A percentile compares a stretch with the other conserved stretches of the same genome.
Evolutionary conservation across 2,888 invertebrate species (phyloP).

Genomic region (Dexiosoma caninum): DNA sequence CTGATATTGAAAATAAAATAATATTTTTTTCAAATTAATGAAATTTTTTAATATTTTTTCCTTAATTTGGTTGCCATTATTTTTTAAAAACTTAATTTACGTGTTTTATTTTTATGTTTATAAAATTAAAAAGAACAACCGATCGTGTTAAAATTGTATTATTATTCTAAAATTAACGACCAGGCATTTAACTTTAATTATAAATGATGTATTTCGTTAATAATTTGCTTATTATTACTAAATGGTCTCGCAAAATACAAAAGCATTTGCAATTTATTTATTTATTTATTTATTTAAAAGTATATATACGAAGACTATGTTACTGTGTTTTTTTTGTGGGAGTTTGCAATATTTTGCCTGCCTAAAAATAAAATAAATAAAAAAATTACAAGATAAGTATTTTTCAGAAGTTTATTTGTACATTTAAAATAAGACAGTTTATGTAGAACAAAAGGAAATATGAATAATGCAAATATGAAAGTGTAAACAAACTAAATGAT

Average conservation of each 20-base stretch:
- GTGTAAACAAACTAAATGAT: background rate
- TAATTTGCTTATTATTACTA: conserved; percentile 15
- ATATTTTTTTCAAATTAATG: too few species aligned
- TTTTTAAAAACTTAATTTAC: conserved; percentile 6
- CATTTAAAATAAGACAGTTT: background rate
- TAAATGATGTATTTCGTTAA: conserved; percentile 11
- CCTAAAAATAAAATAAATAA: background rate
- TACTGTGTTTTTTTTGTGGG: conserved; percentile 5
- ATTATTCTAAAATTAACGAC: conserved; percentile 22
- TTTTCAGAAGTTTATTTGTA: background rate
- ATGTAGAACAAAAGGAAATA: background rate
- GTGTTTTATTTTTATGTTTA: conserved; percentile 45
- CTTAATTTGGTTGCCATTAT: background rate
- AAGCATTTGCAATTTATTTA: conserved; percentile 9
- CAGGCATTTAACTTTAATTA: conserved; percentile 19
- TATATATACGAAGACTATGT: conserved; percentile 40
- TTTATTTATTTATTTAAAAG: conserved; percentile 19
- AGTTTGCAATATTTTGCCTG: conserved; percentile 26
- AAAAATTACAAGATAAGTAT: background rate
- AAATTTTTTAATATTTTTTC: background rate
- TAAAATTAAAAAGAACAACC: conserved; percentile 63
- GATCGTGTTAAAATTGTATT: conserved; percentile 32
- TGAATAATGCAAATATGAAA: too few species aligned
- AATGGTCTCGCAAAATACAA: conserved; percentile 26
- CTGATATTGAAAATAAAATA: too few species aligned